Evolutionary conservation across 2,797 vertebrate species (phyloP).

Genomic region (Scolopax bukidnonensis): DNA sequence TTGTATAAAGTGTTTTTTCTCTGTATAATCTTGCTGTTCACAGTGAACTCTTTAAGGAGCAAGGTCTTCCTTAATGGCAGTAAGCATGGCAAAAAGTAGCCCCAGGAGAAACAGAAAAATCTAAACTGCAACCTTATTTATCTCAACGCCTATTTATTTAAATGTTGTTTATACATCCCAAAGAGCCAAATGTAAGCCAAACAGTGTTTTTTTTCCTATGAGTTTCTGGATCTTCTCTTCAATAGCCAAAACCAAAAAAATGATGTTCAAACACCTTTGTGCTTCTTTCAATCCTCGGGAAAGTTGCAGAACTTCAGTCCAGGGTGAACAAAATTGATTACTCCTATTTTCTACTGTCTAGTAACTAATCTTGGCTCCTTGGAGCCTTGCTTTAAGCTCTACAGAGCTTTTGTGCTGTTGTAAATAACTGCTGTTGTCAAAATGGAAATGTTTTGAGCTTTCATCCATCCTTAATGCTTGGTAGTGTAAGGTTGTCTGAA

Average conservation of each 20-base stretch:
- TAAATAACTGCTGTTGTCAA: conserved; percentile 56
- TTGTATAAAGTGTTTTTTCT: background rate
- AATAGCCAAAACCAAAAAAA: background rate
- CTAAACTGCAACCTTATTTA: background rate
- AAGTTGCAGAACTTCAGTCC: conserved; percentile 12
- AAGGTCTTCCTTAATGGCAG: background rate
- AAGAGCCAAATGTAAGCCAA: background rate
- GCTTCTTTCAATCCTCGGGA: background rate
- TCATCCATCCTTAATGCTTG: background rate
- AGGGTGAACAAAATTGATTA: conserved; percentile 43
- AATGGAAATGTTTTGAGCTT: conserved; percentile 27
- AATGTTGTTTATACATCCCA: background rate
- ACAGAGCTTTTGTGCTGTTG: conserved; percentile 40
- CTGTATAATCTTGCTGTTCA: background rate
- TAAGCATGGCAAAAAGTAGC: background rate
- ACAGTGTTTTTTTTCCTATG: background rate
- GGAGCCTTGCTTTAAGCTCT: conserved; percentile 23
- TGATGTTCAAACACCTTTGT: background rate
- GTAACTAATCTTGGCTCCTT: conserved; percentile 38
- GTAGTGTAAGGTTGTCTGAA: background rate
- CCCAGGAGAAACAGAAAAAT: background rate
- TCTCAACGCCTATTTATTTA: background rate
- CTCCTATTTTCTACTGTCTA: conserved; percentile 34
- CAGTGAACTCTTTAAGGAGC: background rate
- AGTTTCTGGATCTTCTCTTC: background rate